Conservation (phyloP, 2,888 invertebrate genomes). For the Eristalis tenax region DNA sequence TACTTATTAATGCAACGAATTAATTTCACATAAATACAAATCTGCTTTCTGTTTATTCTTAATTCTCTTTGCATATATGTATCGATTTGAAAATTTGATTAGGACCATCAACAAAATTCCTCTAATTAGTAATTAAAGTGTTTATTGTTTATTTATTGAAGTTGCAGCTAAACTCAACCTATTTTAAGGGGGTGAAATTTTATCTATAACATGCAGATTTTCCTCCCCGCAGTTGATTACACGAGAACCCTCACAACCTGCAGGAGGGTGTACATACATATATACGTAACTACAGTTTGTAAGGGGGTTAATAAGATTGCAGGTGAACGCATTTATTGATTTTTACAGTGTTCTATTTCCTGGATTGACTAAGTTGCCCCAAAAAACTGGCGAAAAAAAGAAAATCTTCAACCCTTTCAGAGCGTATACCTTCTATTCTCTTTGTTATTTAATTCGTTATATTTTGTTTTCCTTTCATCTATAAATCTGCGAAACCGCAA, state of each 20-base stretch:
- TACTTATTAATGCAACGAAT: too few species aligned
- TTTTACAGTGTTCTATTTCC: slow-evolving; percentile 56
- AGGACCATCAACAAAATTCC: too few species aligned
- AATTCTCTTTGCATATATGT: too few species aligned
- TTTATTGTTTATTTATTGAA: too few species aligned
- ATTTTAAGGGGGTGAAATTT: neutral
- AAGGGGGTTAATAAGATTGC: slow-evolving; percentile 61
- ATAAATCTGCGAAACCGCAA: neutral
- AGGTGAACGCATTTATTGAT: slow-evolving; percentile 67
- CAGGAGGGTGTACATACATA: neutral
- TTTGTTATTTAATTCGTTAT: slow-evolving; percentile 44
- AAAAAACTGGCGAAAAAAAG: slow-evolving; percentile 18
- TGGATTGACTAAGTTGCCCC: slow-evolving; percentile 44
- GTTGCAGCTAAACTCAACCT: slow-evolving; percentile 35
- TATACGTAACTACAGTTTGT: slow-evolving; percentile 8
- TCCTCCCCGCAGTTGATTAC: slow-evolving; percentile 43
- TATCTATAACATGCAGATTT: slow-evolving; percentile 37
- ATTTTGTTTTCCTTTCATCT: neutral
- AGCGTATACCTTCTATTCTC: neutral
- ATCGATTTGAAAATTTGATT: slow-evolving; percentile 35
- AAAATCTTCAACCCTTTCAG: neutral
- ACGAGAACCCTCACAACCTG: neutral
- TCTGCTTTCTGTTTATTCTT: too few species aligned
- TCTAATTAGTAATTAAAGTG: slow-evolving; percentile 54
- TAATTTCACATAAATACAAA: too few species aligned